Base-by-base conservation (phyloP, 1,140 invertebrate genomes). In the Aphaenogaster rudis region DNA sequence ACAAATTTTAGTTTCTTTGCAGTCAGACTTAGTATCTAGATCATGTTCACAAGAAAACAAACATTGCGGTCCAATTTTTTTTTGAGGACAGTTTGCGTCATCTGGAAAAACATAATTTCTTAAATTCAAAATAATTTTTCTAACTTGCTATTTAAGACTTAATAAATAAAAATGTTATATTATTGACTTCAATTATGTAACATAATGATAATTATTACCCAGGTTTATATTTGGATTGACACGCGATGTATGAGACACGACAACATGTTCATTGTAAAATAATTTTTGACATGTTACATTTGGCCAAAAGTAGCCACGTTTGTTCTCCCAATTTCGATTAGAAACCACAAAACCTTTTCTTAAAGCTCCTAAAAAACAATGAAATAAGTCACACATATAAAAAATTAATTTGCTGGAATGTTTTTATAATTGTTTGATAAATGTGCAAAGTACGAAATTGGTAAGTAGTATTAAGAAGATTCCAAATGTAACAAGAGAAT, bases 241-340 rank as follows among this genome's bases (percentile, higher is more conserved):
- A 0, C 17, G 3, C 0, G 2, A 33, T 5, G 36, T 21, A 39
- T 81, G 21, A 45, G 50, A 61, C 0, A 93, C 71, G 6, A 91
- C 1, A n/a, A 15, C 28, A 17, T 21, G 59, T 21, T 86, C 28
- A 13, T 88, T 15, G 15, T 92, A 88, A 28, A 82, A 91, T 17
- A 92, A 64, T 66, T 87, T 92, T 82, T 93, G 89, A 54, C 92
- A 93, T 0, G 66, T 79, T 0, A 86, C 76, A 15, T 57, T 74
- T 0, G 67, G 81, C 92, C 88, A 88, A 57, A 39, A 72, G 3
- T 77, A 85, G 0, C 21, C 0, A 9, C 21, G 21, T 0, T 0
- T 9, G 9, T 9, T 11, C 0, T 15, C 4, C 11, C 64, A 71
- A 59, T 91, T 77, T 59, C 59, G 3, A 3, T 9, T 2, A 48